A percentile compares a stretch with the other conserved stretches of the same genome.
These are phyloP conservation scores for Hipposideros armiger DNA, from an alignment of 2,113 vertebrate species.

Conservation along the genomic window DNA sequence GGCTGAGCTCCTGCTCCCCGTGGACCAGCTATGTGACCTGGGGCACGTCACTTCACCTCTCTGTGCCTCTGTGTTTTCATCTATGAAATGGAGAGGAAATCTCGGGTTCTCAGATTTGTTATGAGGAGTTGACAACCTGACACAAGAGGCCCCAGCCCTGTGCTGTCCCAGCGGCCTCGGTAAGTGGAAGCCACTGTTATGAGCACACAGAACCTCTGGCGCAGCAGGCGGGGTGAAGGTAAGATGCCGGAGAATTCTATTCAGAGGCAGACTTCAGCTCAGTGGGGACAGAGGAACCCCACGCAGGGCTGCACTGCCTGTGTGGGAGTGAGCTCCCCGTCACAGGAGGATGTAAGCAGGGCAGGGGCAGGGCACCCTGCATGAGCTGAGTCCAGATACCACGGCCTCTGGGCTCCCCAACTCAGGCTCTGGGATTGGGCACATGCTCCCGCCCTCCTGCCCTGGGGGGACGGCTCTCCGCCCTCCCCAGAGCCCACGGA, in stretches of 20 bases:
- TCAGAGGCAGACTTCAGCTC: background rate
- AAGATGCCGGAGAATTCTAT: background rate
- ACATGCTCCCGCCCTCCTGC: background rate
- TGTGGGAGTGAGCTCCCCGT: background rate
- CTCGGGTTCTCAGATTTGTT: background rate
- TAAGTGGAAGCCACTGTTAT: accelerated
- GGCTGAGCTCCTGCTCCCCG: background rate
- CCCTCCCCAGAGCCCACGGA: background rate
- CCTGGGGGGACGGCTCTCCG: background rate
- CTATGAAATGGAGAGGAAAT: background rate
- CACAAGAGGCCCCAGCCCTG: background rate
- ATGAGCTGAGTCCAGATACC: background rate
- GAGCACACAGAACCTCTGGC: accelerated
- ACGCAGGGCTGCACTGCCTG: no score
- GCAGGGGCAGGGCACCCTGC: background rate
- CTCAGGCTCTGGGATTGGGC: background rate
- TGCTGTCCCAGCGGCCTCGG: background rate
- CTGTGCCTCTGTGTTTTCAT: background rate
- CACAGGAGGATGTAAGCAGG: background rate
- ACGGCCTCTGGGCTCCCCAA: background rate
- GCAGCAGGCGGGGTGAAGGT: background rate
- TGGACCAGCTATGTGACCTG: background rate
- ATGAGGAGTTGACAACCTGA: background rate
- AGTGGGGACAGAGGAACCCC: background rate
- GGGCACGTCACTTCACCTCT: background rate